phyloP scores from a whole-genome alignment of 2,888 invertebrate species.

The Andrena flavipes region DNA sequence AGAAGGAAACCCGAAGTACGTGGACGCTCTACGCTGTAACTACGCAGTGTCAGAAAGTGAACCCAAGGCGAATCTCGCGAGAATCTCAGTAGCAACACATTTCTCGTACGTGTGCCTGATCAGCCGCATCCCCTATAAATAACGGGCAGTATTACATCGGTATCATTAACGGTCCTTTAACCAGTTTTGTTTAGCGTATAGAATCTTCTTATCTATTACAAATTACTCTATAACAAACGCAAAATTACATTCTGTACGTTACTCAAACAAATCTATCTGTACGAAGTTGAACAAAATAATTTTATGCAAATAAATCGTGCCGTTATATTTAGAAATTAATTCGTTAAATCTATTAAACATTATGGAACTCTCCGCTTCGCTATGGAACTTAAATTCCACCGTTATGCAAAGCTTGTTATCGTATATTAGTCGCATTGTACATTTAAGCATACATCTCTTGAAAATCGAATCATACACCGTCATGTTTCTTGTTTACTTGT shows the following conservation, averaged over 20 bases:
- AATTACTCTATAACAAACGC: slow-evolving; percentile 1
- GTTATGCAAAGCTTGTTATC: slow-evolving; percentile 3
- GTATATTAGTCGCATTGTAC: slow-evolving; percentile 36
- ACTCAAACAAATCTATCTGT: background rate
- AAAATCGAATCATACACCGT: slow-evolving; percentile 27
- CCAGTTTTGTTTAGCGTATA: slow-evolving; percentile 62
- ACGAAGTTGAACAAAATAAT: background rate
- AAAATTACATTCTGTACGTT: background rate
- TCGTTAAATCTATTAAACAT: slow-evolving; percentile 4
- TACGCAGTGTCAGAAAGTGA: slow-evolving; percentile 83
- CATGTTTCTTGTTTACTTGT: slow-evolving; percentile 56
- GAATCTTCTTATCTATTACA: slow-evolving; percentile 26
- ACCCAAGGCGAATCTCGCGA: slow-evolving; percentile 84
- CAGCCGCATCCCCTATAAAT: slow-evolving; percentile 85
- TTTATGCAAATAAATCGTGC: background rate
- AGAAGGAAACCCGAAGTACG: slow-evolving; percentile 83
- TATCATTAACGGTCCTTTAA: slow-evolving; percentile 76
- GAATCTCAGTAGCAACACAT: slow-evolving; percentile 81
- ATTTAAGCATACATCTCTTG: slow-evolving; percentile 39
- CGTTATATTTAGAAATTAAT: background rate
- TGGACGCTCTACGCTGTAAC: slow-evolving; percentile 84
- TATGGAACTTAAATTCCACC: slow-evolving; percentile 12
- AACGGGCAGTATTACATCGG: slow-evolving; percentile 84
- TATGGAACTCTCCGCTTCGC: slow-evolving; percentile 1
- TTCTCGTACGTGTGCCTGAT: slow-evolving; percentile 80